Base-by-base conservation (phyloP, 2,888 invertebrate species). In the Plutella xylostella region DNA sequence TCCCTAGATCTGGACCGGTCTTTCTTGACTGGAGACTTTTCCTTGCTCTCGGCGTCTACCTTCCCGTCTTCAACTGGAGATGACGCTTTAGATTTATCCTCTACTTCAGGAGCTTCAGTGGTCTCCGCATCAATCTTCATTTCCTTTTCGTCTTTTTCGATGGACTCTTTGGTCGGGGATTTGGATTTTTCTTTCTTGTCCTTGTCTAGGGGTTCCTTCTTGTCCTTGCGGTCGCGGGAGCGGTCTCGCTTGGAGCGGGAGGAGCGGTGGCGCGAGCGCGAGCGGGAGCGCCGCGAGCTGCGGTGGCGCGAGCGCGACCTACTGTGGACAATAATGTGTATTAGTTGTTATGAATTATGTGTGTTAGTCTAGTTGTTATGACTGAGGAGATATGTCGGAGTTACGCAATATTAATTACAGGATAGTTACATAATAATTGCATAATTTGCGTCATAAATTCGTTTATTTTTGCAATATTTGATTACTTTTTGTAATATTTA, bases 251-350 rank as follows among this genome's bases (percentile, higher is more conserved):
- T 83, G 21, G 80, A 71, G 22, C 80, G 73, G 1, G 88, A 87
- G 47, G 85, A 76, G 56, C 87, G 87, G 53, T 86, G 87, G 12
- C 86, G 74, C 0, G 86, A 86, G 35, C 75, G 65, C 0, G 84
- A 83, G 9, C 82, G 75, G 0, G 78, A 71, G 0, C 88, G 85
- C 28, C 86, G 85, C 0, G 88, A 86, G 44, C 88, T 82, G 50
- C 88, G 87, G 54, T 86, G 87, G 1, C 87, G 78, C 9, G 86
- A 86, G 19, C 85, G 76, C 0, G 86, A 86, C 49, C 86, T 82
- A n/a, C n/a, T n/a, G n/a, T n/a, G n/a, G n/a, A n/a, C n/a, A n/a
- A n/a, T n/a, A n/a, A n/a, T n/a, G n/a, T n/a, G n/a, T n/a, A n/a
- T n/a, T n/a, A n/a, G n/a, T n/a, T n/a, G n/a, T n/a, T n/a, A n/a